Base-by-base conservation (phyloP, 2,797 vertebrate genomes). In the Thunnus albacares region DNA sequence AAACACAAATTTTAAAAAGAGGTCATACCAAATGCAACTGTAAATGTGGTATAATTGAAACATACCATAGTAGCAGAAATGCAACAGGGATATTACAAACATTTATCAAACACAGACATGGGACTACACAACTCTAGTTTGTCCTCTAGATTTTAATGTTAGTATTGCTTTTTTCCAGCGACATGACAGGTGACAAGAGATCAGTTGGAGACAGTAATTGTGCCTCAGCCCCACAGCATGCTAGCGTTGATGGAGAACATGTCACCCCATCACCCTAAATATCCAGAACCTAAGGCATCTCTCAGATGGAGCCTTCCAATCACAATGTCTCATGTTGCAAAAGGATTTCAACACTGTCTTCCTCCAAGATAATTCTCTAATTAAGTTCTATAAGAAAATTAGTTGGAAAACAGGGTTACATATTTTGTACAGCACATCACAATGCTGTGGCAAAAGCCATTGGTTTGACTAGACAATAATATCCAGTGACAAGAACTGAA, bases 321-420 rank as follows among this genome's bases (percentile, higher is more conserved):
- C 43, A 75, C 0, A 0, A 26, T 66, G 45, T 73, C 56, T 81
- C 35, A 38, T 75, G 70, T 66, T 80, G 64, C 56, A 73, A 74
- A 82, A 62, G 0, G 20, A 71, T 79, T 87, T 87, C 66, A 79
- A 60, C 49, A 41, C 10, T 28, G 38, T n/a, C 63, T 72, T 87
- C 71, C 73, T 83, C 58, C 35, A 24, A 75, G 82, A 68, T 72
- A 45, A 66, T 74, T 80, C 79, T 79, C 57, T 79, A 66, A 88
- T 88, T 71, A 79, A 12, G 22, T 38, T 77, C 3, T 20, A 20
- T 26, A 24, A 71, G 60, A 74, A 82, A 69, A 73, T 72, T 18
- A 63, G 22, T 45, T 56, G 52, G 24, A 33, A 80, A 87, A 61
- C 62, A 79, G 35, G 47, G 18, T 35, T 60, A 45, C 20, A 74